Conservation (phyloP, 2,888 invertebrate genomes). For the Cremastinae sp. region DNA sequence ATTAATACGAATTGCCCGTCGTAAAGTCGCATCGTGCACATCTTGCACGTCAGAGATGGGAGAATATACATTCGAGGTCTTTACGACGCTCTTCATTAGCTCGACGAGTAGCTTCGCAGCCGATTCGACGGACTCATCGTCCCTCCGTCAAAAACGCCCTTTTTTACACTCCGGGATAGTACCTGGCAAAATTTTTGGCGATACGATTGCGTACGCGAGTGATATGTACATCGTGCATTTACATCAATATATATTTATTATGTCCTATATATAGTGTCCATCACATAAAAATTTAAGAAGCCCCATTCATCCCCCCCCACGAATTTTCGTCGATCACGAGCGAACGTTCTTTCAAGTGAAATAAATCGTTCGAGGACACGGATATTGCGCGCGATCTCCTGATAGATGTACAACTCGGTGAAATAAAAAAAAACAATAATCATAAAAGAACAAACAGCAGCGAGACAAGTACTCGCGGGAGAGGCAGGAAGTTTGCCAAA, state of each 20-base stretch:
- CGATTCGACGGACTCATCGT: constrained; percentile 61
- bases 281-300: too few relatives aligned
- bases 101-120: constrained; percentile 59
- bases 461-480: constrained; percentile 39
- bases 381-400: constrained; percentile 1
- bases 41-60: constrained; percentile 25
- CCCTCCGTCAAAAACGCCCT: constrained; percentile 1
- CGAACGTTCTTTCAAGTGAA: neutral
- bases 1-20: constrained; percentile 75
- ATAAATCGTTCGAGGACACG: constrained; percentile 1
- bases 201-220: too few relatives aligned
- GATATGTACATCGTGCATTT: too few relatives aligned
- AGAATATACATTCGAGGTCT: constrained; percentile 55
- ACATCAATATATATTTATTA: too few relatives aligned
- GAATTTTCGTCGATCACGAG: neutral
- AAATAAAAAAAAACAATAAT: constrained; percentile 10
- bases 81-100: constrained; percentile 69
- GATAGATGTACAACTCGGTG: constrained; percentile 37
- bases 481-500: constrained; percentile 57
- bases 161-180: too few relatives aligned
- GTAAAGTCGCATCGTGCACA: constrained; percentile 64
- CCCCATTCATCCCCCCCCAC: too few relatives aligned
- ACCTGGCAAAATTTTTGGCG: too few relatives aligned
- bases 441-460: constrained; percentile 30
- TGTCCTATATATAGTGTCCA: too few relatives aligned